Conservation (phyloP, 2,113 vertebrate genomes). For the Cottus gobio region DNA sequence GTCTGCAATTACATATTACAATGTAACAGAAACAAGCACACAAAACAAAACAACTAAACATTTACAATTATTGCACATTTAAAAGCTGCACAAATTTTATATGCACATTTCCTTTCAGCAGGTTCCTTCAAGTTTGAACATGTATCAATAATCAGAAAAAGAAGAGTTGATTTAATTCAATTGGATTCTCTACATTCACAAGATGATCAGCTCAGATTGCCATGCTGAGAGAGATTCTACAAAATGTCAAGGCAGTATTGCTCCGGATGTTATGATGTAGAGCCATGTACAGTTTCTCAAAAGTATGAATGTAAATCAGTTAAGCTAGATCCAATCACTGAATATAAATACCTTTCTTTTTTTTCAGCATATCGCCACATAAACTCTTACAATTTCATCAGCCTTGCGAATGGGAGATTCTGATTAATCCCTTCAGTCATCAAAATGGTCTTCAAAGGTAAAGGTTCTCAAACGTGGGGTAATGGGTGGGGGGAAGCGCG, state of each 20-base stretch:
- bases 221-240: background rate
- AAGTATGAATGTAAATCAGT: constrained; percentile 49
- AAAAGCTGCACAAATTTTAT: background rate
- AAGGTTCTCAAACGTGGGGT: constrained; percentile 72
- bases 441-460: constrained; percentile 74
- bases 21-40: background rate
- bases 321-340: constrained; percentile 47
- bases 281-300: constrained; percentile 12
- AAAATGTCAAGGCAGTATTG: background rate
- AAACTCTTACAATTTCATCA: constrained; percentile 62
- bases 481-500: constrained; percentile 55
- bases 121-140: background rate
- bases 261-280: background rate
- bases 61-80: background rate
- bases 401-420: constrained; percentile 52
- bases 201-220: constrained; percentile 7
- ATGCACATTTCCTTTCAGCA: background rate
- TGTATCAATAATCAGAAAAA: background rate
- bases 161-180: background rate
- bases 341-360: constrained; percentile 44
- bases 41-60: background rate
- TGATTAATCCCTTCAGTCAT: constrained; percentile 79
- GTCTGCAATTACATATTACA: background rate
- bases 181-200: background rate
- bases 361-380: constrained; percentile 39